Evolutionary conservation across 2,888 invertebrate species (phyloP), one percentile per base, ranked within the genome.

Genomic region (Amiota communis): DNA sequence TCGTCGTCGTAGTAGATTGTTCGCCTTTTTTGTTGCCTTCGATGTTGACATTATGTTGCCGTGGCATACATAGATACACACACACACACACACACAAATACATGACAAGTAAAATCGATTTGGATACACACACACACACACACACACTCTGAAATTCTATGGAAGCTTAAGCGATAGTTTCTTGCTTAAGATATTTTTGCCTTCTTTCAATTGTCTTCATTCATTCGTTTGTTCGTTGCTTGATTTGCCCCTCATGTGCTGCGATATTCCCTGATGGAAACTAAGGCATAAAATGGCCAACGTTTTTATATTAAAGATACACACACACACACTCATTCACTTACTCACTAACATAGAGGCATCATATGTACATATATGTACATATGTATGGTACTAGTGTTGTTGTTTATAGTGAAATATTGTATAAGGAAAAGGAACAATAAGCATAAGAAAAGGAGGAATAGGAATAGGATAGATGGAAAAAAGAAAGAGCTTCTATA

Each of bases 21-120:
- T 46, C 17, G 65, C 23, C 13, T 46, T 47, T 48, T 48, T 68
- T 68, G 67, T 53, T 68, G 67, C 67, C 67, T 68, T 68, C 67
- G 53, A 68, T 68, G 67, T 68, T 68, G 67, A 68, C 67, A 68
- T 67, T 67, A 67, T 67, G 67, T 67, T 67, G 67, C 67, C 67
- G 67, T 68, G 67, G 53, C 67, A 53, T 51, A 68, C 51, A 68
- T 68, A 51, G 36, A 20, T 53, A 68, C 36, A 53, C 46, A 9
- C 49, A 15, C n/a, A 53, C n/a, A 53, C n/a, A 53, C n/a, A 53
- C 53, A 53, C 53, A 53, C 53, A 53, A 8, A 53, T 10, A 48
- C 20, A 65, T n/a, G n/a, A n/a, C 17, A 12, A 13, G 15, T 4
- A n/a, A 68, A 23, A 53, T 36, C 36, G 36, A 36, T 68, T 68